phyloP scores from a whole-genome alignment of 2,797 vertebrate genomes.

The Eulemur coronatus region DNA sequence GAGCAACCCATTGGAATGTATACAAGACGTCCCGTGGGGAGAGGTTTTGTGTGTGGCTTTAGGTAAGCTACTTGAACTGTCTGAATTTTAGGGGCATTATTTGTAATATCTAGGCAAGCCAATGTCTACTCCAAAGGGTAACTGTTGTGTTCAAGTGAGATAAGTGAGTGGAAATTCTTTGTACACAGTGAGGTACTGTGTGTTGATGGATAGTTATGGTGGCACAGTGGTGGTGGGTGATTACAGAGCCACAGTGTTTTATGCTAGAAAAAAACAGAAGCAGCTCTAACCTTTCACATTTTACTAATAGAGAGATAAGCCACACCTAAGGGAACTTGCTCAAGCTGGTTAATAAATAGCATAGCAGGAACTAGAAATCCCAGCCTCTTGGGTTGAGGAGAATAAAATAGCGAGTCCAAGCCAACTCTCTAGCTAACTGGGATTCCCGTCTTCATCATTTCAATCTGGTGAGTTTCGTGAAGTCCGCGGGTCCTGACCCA shows the following conservation, averaged over 20 bases:
- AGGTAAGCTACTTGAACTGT: background rate
- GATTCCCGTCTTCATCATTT: background rate
- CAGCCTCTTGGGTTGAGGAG: background rate
- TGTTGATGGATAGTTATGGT: background rate
- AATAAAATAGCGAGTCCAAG: background rate
- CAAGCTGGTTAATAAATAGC: background rate
- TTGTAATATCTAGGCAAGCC: background rate
- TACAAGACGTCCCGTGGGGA: background rate
- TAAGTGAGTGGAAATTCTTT: background rate
- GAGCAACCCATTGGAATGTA: background rate
- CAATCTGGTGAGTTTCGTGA: background rate
- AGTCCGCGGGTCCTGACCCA: background rate
- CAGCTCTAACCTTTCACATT: background rate
- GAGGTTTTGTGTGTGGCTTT: background rate
- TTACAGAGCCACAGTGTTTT: background rate
- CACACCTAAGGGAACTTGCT: background rate
- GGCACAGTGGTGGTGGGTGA: background rate
- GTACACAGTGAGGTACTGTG: background rate
- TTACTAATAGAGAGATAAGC: background rate
- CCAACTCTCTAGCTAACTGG: background rate
- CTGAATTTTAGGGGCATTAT: background rate
- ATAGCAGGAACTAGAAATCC: background rate
- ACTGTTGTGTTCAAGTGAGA: background rate
- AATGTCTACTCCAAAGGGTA: background rate
- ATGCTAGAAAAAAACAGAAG: background rate